These are phyloP conservation scores for Noctua fimbriata DNA, from an alignment of 2,888 invertebrate species.

Conservation along the genomic window DNA sequence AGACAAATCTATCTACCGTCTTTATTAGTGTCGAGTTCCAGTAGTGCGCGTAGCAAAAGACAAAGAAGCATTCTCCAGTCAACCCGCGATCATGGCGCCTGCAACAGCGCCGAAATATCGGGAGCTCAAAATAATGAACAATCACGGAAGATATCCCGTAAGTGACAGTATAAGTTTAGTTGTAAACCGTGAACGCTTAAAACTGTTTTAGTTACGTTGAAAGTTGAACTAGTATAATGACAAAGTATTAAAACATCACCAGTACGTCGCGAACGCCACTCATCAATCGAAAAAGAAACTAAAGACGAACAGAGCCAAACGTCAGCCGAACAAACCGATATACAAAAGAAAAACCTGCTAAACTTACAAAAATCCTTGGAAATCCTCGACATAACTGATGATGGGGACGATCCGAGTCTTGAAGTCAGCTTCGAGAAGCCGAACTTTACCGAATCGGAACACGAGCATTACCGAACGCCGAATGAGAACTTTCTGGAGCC, in stretches of 20 bases:
- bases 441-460: slow-evolving; percentile 79
- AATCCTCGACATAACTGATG: slow-evolving; percentile 80
- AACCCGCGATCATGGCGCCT: no score
- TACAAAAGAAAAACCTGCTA: slow-evolving; percentile 69
- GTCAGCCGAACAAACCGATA: slow-evolving; percentile 62
- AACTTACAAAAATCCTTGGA: slow-evolving; percentile 81
- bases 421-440: slow-evolving; percentile 84
- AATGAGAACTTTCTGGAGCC: slow-evolving; percentile 83
- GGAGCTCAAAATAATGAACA: no score
- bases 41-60: no score
- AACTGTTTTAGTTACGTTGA: no score
- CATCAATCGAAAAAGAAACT: slow-evolving; percentile 68
- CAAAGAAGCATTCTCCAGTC: no score
- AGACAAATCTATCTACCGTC: no score
- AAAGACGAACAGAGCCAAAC: slow-evolving; percentile 61
- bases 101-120: no score
- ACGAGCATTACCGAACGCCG: slow-evolving; percentile 83
- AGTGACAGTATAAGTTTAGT: no score
- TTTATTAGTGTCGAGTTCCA: no score
- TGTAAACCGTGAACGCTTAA: no score
- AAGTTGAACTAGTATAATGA: not conserved
- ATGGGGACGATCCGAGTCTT: slow-evolving; percentile 69
- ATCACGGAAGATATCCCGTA: no score
- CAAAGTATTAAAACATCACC: slow-evolving; percentile 14
- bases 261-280: slow-evolving; percentile 41